Percentiles rank a stretch among this genome's conserved stretches.
These are phyloP conservation scores for Nasonovia ribisnigri DNA, from an alignment of 2,888 invertebrate genomes.

Conservation along the genomic window DNA sequence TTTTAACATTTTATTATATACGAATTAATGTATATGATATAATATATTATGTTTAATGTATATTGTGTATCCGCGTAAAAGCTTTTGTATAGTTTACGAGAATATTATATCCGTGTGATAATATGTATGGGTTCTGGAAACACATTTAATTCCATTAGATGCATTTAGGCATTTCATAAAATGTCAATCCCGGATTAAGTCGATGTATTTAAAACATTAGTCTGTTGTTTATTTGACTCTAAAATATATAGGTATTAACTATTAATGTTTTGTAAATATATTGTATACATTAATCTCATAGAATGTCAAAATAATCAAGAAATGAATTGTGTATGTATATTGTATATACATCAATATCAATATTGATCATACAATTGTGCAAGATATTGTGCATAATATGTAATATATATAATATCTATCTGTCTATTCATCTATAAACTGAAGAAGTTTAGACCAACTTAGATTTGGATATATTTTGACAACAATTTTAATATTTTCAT, in stretches of 20 bases:
- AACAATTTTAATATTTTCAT: too few relatives aligned
- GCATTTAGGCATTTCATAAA: not conserved
- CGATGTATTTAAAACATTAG: not conserved
- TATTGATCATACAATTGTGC: not conserved
- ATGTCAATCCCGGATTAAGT: not conserved
- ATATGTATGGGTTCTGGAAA: not conserved
- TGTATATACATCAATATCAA: not conserved
- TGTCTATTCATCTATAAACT: too few relatives aligned
- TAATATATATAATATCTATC: too few relatives aligned
- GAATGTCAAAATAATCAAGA: not conserved
- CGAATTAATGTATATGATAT: not conserved
- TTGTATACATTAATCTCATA: not conserved
- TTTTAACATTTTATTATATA: constrained; percentile 5
- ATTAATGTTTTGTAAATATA: not conserved
- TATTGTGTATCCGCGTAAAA: not conserved
- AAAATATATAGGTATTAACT: not conserved
- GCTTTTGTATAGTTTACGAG: constrained; percentile 1
- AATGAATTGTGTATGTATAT: not conserved
- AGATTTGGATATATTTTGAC: too few relatives aligned
- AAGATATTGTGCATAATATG: not conserved
- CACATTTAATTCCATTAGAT: not conserved
- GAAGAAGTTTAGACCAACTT: too few relatives aligned
- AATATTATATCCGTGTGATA: not conserved
- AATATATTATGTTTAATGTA: not conserved
- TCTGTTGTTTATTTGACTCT: not conserved